Conservation (phyloP, 2,113 vertebrate genomes). For the Myxocyprinus asiaticus region DNA sequence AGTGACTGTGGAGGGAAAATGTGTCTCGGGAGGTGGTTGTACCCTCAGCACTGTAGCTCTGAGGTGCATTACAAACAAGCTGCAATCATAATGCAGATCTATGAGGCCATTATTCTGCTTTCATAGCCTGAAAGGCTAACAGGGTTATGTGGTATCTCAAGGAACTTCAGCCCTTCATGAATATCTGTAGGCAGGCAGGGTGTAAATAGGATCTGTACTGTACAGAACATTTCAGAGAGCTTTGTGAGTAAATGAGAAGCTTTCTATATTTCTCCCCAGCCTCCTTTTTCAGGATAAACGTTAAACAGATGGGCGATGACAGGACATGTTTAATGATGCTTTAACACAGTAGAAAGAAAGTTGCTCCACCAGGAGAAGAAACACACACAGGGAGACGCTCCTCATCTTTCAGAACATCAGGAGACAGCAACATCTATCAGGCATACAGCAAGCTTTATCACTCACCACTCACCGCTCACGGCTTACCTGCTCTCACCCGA, state of each 20-base stretch:
- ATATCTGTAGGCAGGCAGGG: constrained; percentile 15
- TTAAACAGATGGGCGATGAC: constrained; percentile 76
- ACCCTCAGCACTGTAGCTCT: constrained; percentile 21
- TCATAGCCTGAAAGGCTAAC: constrained; percentile 36
- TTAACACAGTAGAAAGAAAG: constrained; percentile 68
- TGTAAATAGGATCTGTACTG: constrained; percentile 22
- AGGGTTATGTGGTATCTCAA: constrained; percentile 1
- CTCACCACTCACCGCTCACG: constrained; percentile 32
- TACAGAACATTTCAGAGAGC: constrained; percentile 40
- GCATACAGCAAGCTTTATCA: constrained; percentile 48
- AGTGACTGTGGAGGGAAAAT: constrained; percentile 49
- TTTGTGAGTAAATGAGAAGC: constrained; percentile 52
- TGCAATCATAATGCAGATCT: constrained; percentile 63
- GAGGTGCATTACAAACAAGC: constrained; percentile 54
- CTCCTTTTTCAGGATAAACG: constrained; percentile 60
- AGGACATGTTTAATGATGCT: constrained; percentile 75
- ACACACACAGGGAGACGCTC: constrained; percentile 69
- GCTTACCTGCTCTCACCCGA: constrained; percentile 43
- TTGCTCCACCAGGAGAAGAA: constrained; percentile 70
- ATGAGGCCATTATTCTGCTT: constrained; percentile 51
- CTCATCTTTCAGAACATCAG: constrained; percentile 62
- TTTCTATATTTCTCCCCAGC: constrained; percentile 37
- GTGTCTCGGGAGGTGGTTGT: constrained; percentile 39
- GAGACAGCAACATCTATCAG: constrained; percentile 66
- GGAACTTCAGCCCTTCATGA: constrained; percentile 10